Base-by-base conservation (phyloP, 2,113 vertebrate genomes). In the Addax nasomaculatus region DNA sequence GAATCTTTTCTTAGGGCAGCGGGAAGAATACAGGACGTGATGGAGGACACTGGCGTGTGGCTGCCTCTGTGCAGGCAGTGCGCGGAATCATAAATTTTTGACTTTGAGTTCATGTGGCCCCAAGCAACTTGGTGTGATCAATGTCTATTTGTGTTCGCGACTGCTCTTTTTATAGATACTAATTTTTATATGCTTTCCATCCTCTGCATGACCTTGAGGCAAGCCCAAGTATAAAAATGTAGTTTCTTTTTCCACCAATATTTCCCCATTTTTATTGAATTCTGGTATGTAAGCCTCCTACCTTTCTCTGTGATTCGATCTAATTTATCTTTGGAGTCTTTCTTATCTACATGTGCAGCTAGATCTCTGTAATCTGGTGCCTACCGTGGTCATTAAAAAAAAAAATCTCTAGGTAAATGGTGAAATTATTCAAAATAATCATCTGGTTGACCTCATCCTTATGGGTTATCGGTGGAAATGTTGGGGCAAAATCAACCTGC, bases 151-250 rank as follows among this genome's bases (percentile, higher is more conserved):
- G 53, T 70, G 90, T 87, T 94, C 12, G 85, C 36, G 23, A 93
- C n/a, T 78, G 62, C 23, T 60, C 53, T 85, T 86, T n/a, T 70
- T 16, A 19, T 93, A 80, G 97, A 86, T 19, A 85, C 85, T 30
- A 21, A 88, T 93, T 96, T 90, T 97, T 97, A 92, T 96, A 33
- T 73, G 93, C 84, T 98, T 70, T 97, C 90, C 89, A 58, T 94
- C 85, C 78, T 55, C 89, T 97, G 57, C 57, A 21, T 92, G 67
- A 60, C 73, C 96, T 97, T 53, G 55, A 57, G 78, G 85, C 43
- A 64, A 89, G 67, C 88, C 23, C 5, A 10, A 51, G 36, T 64
- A 60, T 95, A 93, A 93, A 87, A 49, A 64, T 51, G 33, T 89
- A 30, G n/a, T 10, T 21, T n/a, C 51, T 19, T 70, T 16, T 7